Evolutionary conservation across 2,113 vertebrate species (phyloP).

Genomic region (Bothrops jararaca): DNA sequence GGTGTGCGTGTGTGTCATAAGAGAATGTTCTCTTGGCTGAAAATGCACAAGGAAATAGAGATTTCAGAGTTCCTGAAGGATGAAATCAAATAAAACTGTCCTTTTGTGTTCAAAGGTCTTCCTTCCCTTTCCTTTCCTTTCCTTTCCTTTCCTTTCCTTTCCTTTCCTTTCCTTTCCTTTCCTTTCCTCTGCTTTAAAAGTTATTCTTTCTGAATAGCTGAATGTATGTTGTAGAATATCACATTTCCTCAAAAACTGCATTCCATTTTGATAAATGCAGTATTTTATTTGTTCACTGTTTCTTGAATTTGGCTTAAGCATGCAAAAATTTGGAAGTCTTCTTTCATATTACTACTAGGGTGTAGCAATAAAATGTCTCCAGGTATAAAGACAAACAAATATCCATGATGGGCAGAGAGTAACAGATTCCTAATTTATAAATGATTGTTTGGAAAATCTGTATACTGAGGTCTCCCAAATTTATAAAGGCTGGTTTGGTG

Average conservation of each 20-base stretch:
- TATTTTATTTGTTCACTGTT: neutral
- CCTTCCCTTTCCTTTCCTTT: neutral
- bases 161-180: neutral
- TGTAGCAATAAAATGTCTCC: neutral
- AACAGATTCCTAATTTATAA: neutral
- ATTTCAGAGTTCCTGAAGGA: neutral
- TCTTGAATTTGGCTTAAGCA: neutral
- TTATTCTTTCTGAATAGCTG: neutral
- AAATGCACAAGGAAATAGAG: neutral
- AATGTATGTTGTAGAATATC: neutral
- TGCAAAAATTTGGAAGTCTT: neutral
- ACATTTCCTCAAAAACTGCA: neutral
- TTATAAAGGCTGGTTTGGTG: no score
- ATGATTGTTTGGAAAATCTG: no score
- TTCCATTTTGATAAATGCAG: neutral
- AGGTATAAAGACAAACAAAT: neutral
- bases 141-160: neutral
- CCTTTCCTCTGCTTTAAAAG: neutral
- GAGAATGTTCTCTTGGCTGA: no score
- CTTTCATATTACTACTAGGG: neutral
- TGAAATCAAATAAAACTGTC: neutral
- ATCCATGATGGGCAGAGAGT: neutral
- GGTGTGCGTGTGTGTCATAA: neutral
- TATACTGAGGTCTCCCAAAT: no score
- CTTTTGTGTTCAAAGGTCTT: neutral